A percentile compares a stretch with the other conserved stretches of the same genome.
Conservation (phyloP, 2,797 vertebrate species). For the Leptodactylus fallax region DNA sequence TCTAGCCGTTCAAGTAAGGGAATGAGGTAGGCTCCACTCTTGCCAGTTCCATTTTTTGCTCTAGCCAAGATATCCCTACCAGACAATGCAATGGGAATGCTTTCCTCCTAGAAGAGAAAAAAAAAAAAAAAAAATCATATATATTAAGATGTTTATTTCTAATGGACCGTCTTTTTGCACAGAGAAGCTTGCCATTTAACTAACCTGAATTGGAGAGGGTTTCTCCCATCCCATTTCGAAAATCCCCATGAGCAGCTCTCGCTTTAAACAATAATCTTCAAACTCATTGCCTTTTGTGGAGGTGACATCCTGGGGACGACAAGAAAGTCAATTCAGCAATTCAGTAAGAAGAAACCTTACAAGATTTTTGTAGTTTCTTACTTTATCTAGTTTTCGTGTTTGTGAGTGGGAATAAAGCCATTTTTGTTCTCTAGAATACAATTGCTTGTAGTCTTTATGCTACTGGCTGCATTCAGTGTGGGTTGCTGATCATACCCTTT, state of each 20-base stretch:
- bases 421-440: too few species aligned
- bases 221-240: conserved; percentile 99
- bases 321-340: too few species aligned
- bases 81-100: conserved; percentile 99
- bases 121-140: neutral
- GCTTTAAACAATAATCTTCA: conserved; percentile 99
- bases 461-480: too few species aligned
- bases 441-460: too few species aligned
- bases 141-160: too few species aligned
- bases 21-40: conserved; percentile 99
- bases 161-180: too few species aligned
- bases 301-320: conserved; percentile 90
- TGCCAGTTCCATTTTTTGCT: conserved; percentile 99
- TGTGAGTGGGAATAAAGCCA: too few species aligned
- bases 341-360: too few species aligned
- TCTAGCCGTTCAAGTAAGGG: conserved; percentile 99
- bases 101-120: conserved; percentile 88
- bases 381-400: too few species aligned
- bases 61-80: conserved; percentile 99
- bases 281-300: conserved; percentile 99
- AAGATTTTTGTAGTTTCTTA: too few species aligned
- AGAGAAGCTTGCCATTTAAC: conserved; percentile 30
- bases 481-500: too few species aligned
- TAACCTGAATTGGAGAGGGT: conserved; percentile 98
- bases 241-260: conserved; percentile 99